Percentiles rank a stretch among this genome's conserved stretches.
phyloP scores from a whole-genome alignment of 2,888 invertebrate species.

The Teinopalpus imperialis region DNA sequence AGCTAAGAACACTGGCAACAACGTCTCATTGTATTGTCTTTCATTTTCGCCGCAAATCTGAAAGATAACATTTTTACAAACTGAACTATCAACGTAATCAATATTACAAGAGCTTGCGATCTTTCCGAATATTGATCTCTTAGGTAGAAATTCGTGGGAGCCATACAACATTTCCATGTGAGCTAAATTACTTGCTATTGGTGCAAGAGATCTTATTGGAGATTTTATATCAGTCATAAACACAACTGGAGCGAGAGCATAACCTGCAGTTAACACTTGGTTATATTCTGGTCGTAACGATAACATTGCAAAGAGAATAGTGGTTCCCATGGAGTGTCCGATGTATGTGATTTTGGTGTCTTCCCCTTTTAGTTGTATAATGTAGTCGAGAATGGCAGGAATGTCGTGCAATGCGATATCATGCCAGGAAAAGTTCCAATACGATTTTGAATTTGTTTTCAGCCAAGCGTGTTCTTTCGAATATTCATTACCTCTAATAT shows the following conservation, averaged over 20 bases:
- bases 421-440: constrained; percentile 92
- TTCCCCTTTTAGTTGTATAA: constrained; percentile 52
- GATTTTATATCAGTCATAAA: constrained; percentile 84
- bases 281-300: constrained; percentile 86
- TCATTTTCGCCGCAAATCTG: constrained; percentile 87
- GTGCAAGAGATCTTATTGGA: constrained; percentile 85
- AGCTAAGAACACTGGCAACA: constrained; percentile 85
- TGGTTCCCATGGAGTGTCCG: constrained; percentile 96
- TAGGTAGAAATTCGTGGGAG: constrained; percentile 87
- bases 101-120: constrained; percentile 81
- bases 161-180: constrained; percentile 85
- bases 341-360: constrained; percentile 83
- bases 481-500: constrained; percentile 90
- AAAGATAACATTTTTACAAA: constrained; percentile 88
- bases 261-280: constrained; percentile 82
- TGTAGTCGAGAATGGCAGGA: constrained; percentile 91
- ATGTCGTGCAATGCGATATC: constrained; percentile 93
- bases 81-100: constrained; percentile 68
- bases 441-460: constrained; percentile 80
- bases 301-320: constrained; percentile 87
- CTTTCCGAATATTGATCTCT: constrained; percentile 79
- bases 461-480: constrained; percentile 83
- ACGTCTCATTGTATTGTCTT: constrained; percentile 84
- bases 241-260: constrained; percentile 86
- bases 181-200: constrained; percentile 81